Base-by-base conservation (phyloP, 2,113 vertebrate species). In the Phasianus colchicus region DNA sequence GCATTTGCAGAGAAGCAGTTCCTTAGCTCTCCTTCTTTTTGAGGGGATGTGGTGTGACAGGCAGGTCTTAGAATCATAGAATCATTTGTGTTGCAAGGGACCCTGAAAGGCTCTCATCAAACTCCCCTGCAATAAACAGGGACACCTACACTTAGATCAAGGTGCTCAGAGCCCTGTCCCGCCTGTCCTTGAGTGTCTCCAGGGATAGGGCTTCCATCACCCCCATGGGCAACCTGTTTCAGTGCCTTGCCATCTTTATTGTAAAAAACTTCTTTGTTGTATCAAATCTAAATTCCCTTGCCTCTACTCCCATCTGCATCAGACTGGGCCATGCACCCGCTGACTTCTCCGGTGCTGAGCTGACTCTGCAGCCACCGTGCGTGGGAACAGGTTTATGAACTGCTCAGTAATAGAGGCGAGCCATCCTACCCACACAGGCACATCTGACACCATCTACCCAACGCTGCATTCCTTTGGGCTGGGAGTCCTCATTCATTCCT, bases 371-470 rank as follows among this genome's bases (percentile, higher is more conserved):
- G 83, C 48, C n/a, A 38, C 57, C 0, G 0, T 3, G 6, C 13
- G 17, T 77, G 67, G 82, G 89, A 89, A 38, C 27, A 90, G 67
- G 79, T 79, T 42, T 85, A 43, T 55, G 84, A 91, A 50, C 22
- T 77, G 60, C n/a, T 54, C 54, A 63, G 87, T 80, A 89, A 74
- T 24, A 89, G 91, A 83, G 75, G 4, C 71, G 12, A 80, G 38
- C 9, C 70, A 4, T 58, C 78, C 89, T 87, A 55, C 64, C 87
- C 92, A 91, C 92, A 57, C 64, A 76, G 42, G 52, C 94, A 81
- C 76, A 4, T 58, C 42, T 70, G 63, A 67, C 81, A 73, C 70
- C 52, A 0, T 63, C 32, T 73, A n/a, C 63, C 21, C 55, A 66
- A 30, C 29, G 11, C 1, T 50, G 36, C 92, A 94, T 92, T 96